Base-by-base conservation (phyloP, 2,888 invertebrate species). In the Stomorhina lunata region DNA sequence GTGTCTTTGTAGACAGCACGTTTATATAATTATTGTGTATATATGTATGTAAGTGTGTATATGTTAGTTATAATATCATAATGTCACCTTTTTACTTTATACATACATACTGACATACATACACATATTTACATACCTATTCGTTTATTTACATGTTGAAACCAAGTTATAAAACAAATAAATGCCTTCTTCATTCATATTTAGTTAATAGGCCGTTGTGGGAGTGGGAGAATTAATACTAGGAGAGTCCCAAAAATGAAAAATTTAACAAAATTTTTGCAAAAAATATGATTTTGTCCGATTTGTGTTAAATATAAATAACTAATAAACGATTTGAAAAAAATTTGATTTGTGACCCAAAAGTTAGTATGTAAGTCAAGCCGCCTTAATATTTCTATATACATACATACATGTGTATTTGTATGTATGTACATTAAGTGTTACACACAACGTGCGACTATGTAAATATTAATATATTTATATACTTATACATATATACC, bases 1-100 rank as follows among this genome's bases (percentile, higher is more conserved):
- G 68, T 68, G 2, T 48, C 25, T 7, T 32, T 53, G 40, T 40
- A 63, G 17, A 50, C 15, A 29, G 32, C 65, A 69, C 32, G 50
- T 69, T 66, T 77, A 69, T 69, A 32, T 73, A 68, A 59, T 57
- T 65, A 57, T 71, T 71, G 73, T 77, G 22, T 61, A 59, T 2
- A 5, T 20, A 6, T 20, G 17, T 22, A 80, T 77, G 22, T 61
- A 59, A 1, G 10, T 20, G 4, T 20, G 17, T 22, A 20, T 37
- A 29, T 25, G 34, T 55, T 22, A 10, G 32, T 65, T 34, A 63
- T 55, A 68, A 76, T 76, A 66, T 68, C 77, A 77, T 48, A 68
- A 68, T 68, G 68, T 68, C 68, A 68, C 75, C 37, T 68, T 59
- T 68, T 59, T 10, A 25, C 22, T 5, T 48, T 77, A 37, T 50